phyloP scores from a whole-genome alignment of 2,113 vertebrate genomes.

The Alligator sinensis region DNA sequence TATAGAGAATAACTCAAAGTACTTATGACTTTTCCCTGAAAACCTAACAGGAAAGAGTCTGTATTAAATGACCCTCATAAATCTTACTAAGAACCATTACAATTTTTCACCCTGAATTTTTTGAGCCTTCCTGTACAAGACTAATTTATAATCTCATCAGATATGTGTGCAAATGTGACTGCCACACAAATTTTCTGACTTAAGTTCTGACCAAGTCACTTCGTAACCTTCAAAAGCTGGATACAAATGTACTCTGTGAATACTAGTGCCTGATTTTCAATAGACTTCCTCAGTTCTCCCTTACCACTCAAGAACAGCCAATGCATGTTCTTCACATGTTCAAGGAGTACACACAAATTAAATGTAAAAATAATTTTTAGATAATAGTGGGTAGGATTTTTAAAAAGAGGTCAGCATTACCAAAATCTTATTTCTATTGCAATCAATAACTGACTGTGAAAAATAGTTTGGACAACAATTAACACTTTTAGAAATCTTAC shows the following conservation, averaged over 20 bases:
- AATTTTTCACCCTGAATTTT: not conserved
- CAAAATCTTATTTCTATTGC: not conserved
- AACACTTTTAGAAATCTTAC: not conserved
- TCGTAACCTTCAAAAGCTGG: not conserved
- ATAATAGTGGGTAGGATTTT: not conserved
- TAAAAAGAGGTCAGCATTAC: not conserved
- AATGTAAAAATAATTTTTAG: not conserved
- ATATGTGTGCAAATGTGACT: fast-evolving
- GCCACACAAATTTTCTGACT: not conserved
- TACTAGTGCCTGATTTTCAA: not conserved
- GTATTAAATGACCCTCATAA: not conserved
- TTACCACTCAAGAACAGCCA: not conserved
- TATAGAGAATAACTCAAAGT: not conserved
- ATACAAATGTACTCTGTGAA: not conserved
- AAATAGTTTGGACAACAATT: not conserved
- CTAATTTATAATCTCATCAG: not conserved
- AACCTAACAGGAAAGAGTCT: not conserved
- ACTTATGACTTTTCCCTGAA: not conserved
- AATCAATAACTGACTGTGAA: not conserved
- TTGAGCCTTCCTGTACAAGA: not conserved
- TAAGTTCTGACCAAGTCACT: not conserved
- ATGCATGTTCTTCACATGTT: not conserved
- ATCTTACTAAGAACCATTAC: not conserved
- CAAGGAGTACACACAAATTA: not conserved
- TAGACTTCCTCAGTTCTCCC: not conserved